Conservation (phyloP, 2,113 vertebrate genomes). For the Fulica atra region DNA sequence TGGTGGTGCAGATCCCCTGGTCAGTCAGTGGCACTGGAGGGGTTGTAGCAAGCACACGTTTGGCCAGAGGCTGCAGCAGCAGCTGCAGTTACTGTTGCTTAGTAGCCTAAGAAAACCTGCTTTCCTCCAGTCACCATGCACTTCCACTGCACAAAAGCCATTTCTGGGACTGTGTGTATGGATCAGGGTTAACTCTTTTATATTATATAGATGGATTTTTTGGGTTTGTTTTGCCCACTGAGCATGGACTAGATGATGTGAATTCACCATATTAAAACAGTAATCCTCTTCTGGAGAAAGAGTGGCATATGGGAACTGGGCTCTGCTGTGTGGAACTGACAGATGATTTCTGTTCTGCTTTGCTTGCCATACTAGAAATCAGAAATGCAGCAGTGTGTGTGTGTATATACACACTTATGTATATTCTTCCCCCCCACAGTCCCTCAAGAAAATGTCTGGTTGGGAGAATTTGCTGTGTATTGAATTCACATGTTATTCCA, state of each 20-base stretch:
- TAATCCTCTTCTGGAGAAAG: conserved; percentile 29
- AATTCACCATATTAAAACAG: not conserved
- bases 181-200: not conserved
- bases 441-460: not conserved
- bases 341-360: conserved; percentile 49
- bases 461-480: not conserved
- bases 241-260: not conserved
- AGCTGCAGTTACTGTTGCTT: not conserved
- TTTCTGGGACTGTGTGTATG: not conserved
- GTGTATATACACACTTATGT: not conserved
- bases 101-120: not conserved
- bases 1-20: not conserved
- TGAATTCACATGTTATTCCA: not conserved
- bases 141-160: not conserved
- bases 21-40: not conserved
- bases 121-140: not conserved
- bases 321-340: conserved; percentile 12
- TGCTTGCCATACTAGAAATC: conserved; percentile 14
- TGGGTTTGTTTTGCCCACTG: not conserved
- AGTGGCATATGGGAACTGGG: conserved; percentile 19
- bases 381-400: not conserved
- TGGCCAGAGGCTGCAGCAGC: not conserved
- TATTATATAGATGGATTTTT: not conserved
- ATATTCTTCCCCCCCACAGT: not conserved
- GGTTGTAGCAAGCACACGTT: not conserved